Base-by-base conservation (phyloP, 30 jellyfish, hydroid and myxozoan genomes). In the Turritopsis rubra region DNA sequence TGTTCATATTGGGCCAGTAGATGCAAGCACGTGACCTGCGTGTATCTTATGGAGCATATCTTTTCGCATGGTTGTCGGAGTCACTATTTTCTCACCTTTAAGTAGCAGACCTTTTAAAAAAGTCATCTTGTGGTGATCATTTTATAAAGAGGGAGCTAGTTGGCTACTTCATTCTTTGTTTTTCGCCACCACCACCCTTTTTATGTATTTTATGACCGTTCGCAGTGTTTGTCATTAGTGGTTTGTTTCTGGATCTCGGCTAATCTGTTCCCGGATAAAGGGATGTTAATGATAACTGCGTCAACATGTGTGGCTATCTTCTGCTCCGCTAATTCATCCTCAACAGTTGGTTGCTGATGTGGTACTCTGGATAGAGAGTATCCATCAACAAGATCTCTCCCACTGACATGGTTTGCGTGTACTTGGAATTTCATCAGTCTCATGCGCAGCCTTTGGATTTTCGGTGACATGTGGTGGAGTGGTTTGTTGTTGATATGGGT, bases 121-220 rank as follows among this genome's bases (percentile, higher is more conserved):
- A 41, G 60, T 41, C 60, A 41, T n/a, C n/a, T 19, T 27, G 77
- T 27, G 31, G 9, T 8, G 77, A 68, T 0, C 28, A 7, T 68
- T 27, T 22, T 22, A 84, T 53, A 16, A 84, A 31, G 68, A 86
- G 20, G 31, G 75, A 0, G 75, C 70, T 20, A 23, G 52, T 21
- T 25, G 73, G 16, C 81, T 4, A 71, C 74, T 53, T 84, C 90
- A 72, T 54, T 76, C 72, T 54, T 21, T 52, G 87, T 29, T 31
- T 54, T 26, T 26, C 81, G 86, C 90, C 90, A 84, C 1, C 90
- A 86, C 23, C 65, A 22, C 13, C 73, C n/a, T n/a, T n/a, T n/a
- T 86, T 8, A 84, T 25, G 72, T 60, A 25, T 30, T 20, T 73
- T 16, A 27, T 75, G 54, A 84, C 60, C 31, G 29, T 41, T 27